A percentile compares a stretch with the other conserved stretches of the same genome.
These are phyloP conservation scores for Sarcoramphus papa DNA, from an alignment of 2,797 vertebrate species.

Conservation along the genomic window DNA sequence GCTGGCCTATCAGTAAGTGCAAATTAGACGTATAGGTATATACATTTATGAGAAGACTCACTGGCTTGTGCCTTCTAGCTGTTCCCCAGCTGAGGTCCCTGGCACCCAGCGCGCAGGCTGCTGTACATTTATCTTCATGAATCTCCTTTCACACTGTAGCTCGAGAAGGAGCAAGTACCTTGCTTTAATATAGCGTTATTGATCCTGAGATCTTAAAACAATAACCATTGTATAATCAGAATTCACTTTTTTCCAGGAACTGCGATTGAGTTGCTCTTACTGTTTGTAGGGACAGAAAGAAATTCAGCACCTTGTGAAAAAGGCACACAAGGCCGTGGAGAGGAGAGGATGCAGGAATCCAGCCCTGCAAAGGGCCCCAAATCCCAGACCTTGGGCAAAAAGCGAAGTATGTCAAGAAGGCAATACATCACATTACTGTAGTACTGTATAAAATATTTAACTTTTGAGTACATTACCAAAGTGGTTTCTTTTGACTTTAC, in stretches of 20 bases:
- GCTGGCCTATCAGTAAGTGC: not conserved
- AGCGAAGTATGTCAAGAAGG: not conserved
- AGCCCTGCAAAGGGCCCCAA: not conserved
- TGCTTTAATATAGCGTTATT: not conserved
- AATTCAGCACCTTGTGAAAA: not conserved
- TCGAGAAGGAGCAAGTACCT: not conserved
- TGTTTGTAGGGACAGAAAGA: not conserved
- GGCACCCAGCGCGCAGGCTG: not conserved
- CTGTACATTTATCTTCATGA: not conserved
- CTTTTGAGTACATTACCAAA: constrained; percentile 24
- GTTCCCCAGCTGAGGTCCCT: not conserved
- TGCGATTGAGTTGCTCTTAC: not conserved
- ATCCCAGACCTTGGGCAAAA: not conserved
- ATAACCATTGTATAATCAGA: not conserved
- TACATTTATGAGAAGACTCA: not conserved
- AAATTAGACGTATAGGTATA: not conserved
- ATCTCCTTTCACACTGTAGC: not conserved
- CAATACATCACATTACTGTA: not conserved
- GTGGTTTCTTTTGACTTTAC: constrained; percentile 49
- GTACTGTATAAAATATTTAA: constrained; percentile 58
- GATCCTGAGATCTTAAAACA: not conserved
- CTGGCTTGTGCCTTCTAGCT: not conserved
- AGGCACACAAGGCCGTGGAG: rapidly evolving
- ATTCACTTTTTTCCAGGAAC: not conserved
- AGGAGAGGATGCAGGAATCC: not conserved